phyloP scores from a whole-genome alignment of 1,140 invertebrate species.

The Bombus cullumanus region DNA sequence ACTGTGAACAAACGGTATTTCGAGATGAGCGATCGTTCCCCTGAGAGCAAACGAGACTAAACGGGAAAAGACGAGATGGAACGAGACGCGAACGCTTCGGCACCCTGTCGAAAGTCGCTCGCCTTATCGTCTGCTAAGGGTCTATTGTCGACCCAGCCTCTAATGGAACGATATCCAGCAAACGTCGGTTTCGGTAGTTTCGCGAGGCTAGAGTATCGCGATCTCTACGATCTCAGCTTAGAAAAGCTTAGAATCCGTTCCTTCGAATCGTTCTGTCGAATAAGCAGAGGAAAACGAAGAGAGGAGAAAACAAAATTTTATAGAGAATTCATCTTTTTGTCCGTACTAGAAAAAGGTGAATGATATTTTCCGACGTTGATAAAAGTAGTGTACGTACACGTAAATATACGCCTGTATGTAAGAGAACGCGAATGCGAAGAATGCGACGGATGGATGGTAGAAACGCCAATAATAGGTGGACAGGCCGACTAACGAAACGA shows the following conservation, averaged over 20 bases:
- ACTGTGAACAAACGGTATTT: slow-evolving; percentile 70
- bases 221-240: background rate
- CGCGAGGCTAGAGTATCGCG: background rate
- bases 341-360: too few relatives aligned
- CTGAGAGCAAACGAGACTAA: slow-evolving; percentile 71
- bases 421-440: background rate
- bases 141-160: slow-evolving; percentile 44
- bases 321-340: too few relatives aligned
- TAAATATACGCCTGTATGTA: background rate
- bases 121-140: slow-evolving; percentile 71
- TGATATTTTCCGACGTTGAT: too few relatives aligned
- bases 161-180: slow-evolving; percentile 50
- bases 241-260: background rate
- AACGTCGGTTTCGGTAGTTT: background rate
- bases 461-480: background rate
- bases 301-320: too few relatives aligned
- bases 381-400: too few relatives aligned
- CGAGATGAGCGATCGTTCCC: slow-evolving; percentile 80
- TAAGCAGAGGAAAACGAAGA: too few relatives aligned
- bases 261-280: too few relatives aligned
- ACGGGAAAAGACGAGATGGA: slow-evolving; percentile 56
- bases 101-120: slow-evolving; percentile 72
- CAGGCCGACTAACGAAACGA: background rate
- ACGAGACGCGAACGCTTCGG: slow-evolving; percentile 55
- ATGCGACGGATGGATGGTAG: background rate